Evolutionary conservation across 2,113 vertebrate genomes (phyloP).

Genomic region (Protobothrops flavoviridis): DNA sequence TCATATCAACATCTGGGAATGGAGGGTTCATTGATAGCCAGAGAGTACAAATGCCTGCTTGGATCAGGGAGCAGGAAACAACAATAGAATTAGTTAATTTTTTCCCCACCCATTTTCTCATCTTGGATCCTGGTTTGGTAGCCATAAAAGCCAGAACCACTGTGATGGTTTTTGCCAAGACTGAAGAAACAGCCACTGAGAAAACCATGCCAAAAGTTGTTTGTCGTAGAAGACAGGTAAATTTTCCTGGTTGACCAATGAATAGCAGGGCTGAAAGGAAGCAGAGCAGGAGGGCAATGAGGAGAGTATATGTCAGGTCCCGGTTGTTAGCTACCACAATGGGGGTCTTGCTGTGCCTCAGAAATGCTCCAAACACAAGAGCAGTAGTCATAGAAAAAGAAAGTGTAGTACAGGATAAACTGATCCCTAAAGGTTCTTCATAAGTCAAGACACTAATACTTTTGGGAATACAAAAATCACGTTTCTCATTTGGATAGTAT

Average conservation of each 20-base stretch:
- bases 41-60: neutral
- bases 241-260: neutral
- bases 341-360: neutral
- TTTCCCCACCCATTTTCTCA: neutral
- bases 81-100: neutral
- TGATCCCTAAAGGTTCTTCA: neutral
- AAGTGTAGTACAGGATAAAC: neutral
- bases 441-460: neutral
- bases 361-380: neutral
- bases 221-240: neutral
- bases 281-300: neutral
- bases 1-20: neutral
- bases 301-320: neutral
- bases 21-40: neutral
- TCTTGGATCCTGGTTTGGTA: neutral
- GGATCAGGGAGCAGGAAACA: neutral
- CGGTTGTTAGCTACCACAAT: neutral
- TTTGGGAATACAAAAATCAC: neutral
- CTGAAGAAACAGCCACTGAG: neutral
- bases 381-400: neutral
- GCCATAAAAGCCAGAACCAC: neutral
- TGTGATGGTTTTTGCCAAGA: neutral
- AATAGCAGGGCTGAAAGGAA: neutral
- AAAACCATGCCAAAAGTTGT: neutral
- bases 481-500: neutral